phyloP scores from a whole-genome alignment of 2,113 vertebrate genomes.

The Craseonycteris thonglongyai region DNA sequence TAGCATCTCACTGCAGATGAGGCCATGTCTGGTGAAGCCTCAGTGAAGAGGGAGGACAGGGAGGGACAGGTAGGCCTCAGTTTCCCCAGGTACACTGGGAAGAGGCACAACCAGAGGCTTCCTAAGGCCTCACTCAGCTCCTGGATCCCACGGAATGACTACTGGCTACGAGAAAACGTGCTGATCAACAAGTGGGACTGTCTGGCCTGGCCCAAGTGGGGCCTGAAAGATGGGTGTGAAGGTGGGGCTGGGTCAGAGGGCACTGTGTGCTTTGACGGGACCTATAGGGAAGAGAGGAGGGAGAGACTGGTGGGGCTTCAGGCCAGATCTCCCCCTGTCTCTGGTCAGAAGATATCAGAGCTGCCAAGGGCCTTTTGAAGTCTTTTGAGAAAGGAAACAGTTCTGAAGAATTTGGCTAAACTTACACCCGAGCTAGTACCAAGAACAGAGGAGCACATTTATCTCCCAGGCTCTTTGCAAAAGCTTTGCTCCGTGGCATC shows the following conservation, averaged over 20 bases:
- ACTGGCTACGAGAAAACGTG: neutral
- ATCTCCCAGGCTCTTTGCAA: neutral
- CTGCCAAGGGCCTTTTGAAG: neutral
- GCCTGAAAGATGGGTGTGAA: neutral
- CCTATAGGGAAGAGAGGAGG: neutral
- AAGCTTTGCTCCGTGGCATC: neutral
- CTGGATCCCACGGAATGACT: neutral
- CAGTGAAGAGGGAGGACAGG: neutral
- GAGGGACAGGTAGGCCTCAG: neutral
- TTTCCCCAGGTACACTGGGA: neutral
- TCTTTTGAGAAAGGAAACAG: neutral
- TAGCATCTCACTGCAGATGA: neutral
- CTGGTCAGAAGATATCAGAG: neutral
- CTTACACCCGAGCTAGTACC: neutral
- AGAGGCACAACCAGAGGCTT: neutral
- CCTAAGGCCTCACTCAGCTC: neutral
- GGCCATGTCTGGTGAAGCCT: neutral
- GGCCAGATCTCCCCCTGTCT: neutral
- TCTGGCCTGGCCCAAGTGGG: neutral
- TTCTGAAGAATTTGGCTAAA: neutral
- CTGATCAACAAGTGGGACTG: rapidly evolving
- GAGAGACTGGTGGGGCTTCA: neutral
- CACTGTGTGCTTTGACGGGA: rapidly evolving
- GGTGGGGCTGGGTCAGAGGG: rapidly evolving
- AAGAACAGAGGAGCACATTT: neutral